These are phyloP conservation scores for Acleris emargana DNA, from an alignment of 2,888 invertebrate species.

Conservation along the genomic window DNA sequence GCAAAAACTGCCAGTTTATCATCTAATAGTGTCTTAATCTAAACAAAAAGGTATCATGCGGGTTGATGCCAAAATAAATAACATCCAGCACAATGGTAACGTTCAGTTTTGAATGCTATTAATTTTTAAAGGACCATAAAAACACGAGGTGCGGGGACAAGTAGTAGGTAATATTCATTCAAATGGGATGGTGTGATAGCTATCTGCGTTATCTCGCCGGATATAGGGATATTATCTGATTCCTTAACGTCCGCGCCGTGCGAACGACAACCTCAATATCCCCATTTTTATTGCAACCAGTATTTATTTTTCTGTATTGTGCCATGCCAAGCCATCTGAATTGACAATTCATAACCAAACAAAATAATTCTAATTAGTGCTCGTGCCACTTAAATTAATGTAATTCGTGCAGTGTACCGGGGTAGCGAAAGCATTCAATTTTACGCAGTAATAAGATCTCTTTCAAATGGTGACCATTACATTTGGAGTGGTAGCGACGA, in stretches of 20 bases:
- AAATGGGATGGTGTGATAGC: slow-evolving; percentile 49
- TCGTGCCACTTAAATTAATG: slow-evolving; percentile 37
- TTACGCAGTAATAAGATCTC: slow-evolving; percentile 71
- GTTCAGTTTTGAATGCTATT: slow-evolving; percentile 24
- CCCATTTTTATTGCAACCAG: slow-evolving; percentile 37
- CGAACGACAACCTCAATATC: slow-evolving; percentile 29
- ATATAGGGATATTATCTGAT: slow-evolving; percentile 47
- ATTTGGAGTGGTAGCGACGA: slow-evolving; percentile 1
- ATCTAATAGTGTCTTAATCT: slow-evolving; percentile 7
- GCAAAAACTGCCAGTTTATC: too few species aligned
- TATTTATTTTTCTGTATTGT: slow-evolving; percentile 17
- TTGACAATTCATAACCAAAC: slow-evolving; percentile 13
- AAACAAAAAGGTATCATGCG: slow-evolving; percentile 29
- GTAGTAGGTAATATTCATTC: slow-evolving; percentile 30
- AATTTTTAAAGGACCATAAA: slow-evolving; percentile 34
- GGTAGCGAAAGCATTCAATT: slow-evolving; percentile 33
- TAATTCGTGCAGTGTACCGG: slow-evolving; percentile 50
- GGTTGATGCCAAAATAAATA: slow-evolving; percentile 16
- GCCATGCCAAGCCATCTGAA: slow-evolving; percentile 3
- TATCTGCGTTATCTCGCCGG: slow-evolving; percentile 55
- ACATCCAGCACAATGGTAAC: slow-evolving; percentile 22
- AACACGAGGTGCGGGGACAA: slow-evolving; percentile 24
- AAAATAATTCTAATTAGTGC: slow-evolving; percentile 29
- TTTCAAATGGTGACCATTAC: slow-evolving; percentile 37
- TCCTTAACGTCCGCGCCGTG: slow-evolving; percentile 41